phyloP scores from a whole-genome alignment of 2,113 vertebrate species.

The Pachypanchax playfairii region DNA sequence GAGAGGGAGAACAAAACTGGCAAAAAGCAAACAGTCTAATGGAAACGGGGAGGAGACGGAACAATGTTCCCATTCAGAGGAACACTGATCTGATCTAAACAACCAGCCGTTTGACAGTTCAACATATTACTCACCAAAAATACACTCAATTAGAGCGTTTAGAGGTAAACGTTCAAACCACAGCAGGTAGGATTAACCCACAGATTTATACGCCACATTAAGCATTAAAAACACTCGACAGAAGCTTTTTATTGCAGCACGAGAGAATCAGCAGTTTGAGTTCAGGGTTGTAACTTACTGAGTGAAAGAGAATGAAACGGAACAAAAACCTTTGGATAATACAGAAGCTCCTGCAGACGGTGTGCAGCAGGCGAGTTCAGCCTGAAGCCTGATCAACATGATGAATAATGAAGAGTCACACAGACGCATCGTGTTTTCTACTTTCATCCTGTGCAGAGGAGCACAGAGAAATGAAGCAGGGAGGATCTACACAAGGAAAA shows the following conservation, averaged over 20 bases:
- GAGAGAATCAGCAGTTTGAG: background rate
- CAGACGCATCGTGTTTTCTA: background rate
- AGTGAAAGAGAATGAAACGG: background rate
- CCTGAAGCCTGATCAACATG: slow-evolving; percentile 20
- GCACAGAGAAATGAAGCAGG: slow-evolving; percentile 5
- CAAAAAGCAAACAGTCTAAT: slow-evolving; percentile 2
- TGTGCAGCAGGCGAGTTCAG: background rate
- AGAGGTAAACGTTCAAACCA: background rate
- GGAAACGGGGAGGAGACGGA: slow-evolving; percentile 12
- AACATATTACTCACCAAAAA: slow-evolving; percentile 36
- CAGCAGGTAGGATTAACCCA: slow-evolving; percentile 27
- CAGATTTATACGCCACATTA: background rate
- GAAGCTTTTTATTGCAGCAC: background rate
- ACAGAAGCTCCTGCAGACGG: background rate
- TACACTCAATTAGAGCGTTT: slow-evolving; percentile 21
- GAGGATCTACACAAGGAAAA: no score
- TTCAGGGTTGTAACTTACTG: background rate
- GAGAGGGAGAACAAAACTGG: slow-evolving; percentile 23
- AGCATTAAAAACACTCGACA: slow-evolving; percentile 6
- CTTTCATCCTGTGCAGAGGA: slow-evolving; percentile 19
- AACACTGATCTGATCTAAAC: slow-evolving; percentile 47
- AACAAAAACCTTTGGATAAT: slow-evolving; percentile 1
- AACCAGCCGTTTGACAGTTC: slow-evolving; percentile 26
- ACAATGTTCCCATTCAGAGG: slow-evolving; percentile 57
- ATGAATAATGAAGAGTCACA: slow-evolving; percentile 42